A percentile compares a stretch with the other conserved stretches of the same genome.
phyloP scores from a whole-genome alignment of 2,113 vertebrate genomes.

The Equus przewalskii region DNA sequence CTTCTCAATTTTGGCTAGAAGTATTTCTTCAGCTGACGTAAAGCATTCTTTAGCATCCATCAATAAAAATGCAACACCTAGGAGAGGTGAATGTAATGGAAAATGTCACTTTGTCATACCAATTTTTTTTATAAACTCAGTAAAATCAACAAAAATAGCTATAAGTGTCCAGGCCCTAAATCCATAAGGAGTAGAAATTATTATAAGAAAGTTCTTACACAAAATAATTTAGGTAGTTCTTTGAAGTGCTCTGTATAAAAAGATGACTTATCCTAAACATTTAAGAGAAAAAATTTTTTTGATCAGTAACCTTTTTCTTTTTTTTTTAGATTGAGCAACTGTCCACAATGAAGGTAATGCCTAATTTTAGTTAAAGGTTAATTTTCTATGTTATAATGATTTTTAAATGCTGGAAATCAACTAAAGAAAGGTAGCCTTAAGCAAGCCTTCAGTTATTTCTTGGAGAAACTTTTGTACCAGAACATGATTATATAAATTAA shows the following conservation, averaged over 20 bases:
- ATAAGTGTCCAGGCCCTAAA: neutral
- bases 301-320: neutral
- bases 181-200: neutral
- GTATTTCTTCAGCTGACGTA: conserved; percentile 83
- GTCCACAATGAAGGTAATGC: neutral
- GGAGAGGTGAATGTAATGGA: conserved; percentile 50
- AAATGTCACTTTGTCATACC: neutral
- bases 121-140: conserved; percentile 32
- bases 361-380: conserved; percentile 56
- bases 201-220: conserved; percentile 24
- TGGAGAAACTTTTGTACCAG: conserved; percentile 28
- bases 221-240: neutral
- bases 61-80: conserved; percentile 95
- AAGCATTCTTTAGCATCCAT: conserved; percentile 89
- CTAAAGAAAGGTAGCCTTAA: conserved; percentile 36
- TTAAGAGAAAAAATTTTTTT: neutral
- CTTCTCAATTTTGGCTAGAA: conserved; percentile 88
- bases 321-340: neutral
- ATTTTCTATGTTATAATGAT: conserved; percentile 36
- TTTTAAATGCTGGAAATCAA: conserved; percentile 50
- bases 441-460: conserved; percentile 25
- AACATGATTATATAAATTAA: conserved; percentile 9
- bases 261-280: conserved; percentile 26
- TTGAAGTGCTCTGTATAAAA: conserved; percentile 40
- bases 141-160: conserved; percentile 39